Base-by-base conservation (phyloP, 2,797 vertebrate genomes). In the Atherinosoma microstoma region DNA sequence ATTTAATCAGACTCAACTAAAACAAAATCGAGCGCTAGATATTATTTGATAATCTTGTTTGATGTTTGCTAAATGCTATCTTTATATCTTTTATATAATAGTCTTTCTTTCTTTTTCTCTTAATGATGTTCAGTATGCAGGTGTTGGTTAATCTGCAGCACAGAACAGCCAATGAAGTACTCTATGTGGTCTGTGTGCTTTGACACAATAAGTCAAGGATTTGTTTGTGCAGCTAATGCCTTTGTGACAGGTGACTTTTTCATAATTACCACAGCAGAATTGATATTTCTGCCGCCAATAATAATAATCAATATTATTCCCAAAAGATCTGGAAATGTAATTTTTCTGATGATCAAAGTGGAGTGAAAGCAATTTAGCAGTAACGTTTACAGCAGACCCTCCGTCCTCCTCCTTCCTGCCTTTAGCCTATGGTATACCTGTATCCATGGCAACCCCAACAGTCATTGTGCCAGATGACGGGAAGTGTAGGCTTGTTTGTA, bases 361-460 rank as follows among this genome's bases (percentile, higher is more conserved):
- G 22, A 68, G 40, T 35, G 34, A 57, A 73, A 80, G 22, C 40
- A 42, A 64, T 35, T 3, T 1, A 6, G 34, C 8, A 9, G 34
- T 35, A 35, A 35, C 8, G 57, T 70, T 76, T 24, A 64, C 32
- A 24, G 42, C 64, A 0, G 13, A 67, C 12, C 13, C 38, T 35
- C 32, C 7, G 24, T 58, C 27, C 29, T 60, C 18, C 18, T 73
- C 7, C 51, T 38, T 38, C 0, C 54, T 70, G 38, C 40, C 6
- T 40, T 20, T 51, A 83, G 62, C 73, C 42, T 58, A 20, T 79
- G 54, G 70, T 77, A 61, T 67, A 68, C 67, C 68, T 84, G 86
- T 90, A 86, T 87, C 88, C 87, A 92, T 88, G 83, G 86, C 75
- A 92, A 93, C 87, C 82, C 45, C 69, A 70, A 45, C 70, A 66